These are phyloP conservation scores for Stichopus horrens DNA, from an alignment of 53 echinoderm and acorn worm genomes.

Conservation along the genomic window DNA sequence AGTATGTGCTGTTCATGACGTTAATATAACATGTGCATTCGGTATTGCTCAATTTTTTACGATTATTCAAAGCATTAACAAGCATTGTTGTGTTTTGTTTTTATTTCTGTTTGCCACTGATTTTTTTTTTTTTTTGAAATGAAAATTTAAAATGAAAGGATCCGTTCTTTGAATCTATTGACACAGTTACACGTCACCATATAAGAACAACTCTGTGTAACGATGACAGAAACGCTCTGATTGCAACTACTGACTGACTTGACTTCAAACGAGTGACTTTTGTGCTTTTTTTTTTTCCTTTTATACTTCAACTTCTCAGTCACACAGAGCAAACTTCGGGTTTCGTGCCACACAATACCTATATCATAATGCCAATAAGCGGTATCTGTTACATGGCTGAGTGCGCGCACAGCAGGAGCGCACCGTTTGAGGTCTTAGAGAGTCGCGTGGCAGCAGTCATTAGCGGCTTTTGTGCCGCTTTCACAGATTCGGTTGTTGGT, in stretches of 20 bases:
- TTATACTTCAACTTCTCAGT: background rate
- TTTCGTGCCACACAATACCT: background rate
- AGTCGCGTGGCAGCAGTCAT: constrained; percentile 43
- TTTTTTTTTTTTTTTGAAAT: too few relatives aligned
- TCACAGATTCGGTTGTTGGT: constrained; percentile 35
- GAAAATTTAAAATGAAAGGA: background rate
- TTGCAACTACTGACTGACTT: background rate
- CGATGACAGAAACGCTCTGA: background rate
- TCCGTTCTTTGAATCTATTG: background rate
- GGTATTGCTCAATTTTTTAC: too few relatives aligned
- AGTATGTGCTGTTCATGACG: too few relatives aligned
- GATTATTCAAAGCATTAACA: too few relatives aligned
- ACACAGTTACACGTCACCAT: background rate
- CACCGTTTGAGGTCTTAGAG: constrained; percentile 1
- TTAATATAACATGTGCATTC: too few relatives aligned
- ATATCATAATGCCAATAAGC: constrained; percentile 9
- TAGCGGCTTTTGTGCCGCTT: constrained; percentile 25
- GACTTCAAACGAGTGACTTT: background rate
- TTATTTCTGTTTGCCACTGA: too few relatives aligned
- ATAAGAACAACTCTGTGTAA: background rate
- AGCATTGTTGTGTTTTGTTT: too few relatives aligned
- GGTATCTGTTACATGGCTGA: constrained; percentile 43
- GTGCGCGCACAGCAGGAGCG: constrained; percentile 43
- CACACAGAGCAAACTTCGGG: background rate
- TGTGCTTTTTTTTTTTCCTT: background rate